phyloP scores from a whole-genome alignment of 2,113 vertebrate species.

The Pomatostomus ruficeps region DNA sequence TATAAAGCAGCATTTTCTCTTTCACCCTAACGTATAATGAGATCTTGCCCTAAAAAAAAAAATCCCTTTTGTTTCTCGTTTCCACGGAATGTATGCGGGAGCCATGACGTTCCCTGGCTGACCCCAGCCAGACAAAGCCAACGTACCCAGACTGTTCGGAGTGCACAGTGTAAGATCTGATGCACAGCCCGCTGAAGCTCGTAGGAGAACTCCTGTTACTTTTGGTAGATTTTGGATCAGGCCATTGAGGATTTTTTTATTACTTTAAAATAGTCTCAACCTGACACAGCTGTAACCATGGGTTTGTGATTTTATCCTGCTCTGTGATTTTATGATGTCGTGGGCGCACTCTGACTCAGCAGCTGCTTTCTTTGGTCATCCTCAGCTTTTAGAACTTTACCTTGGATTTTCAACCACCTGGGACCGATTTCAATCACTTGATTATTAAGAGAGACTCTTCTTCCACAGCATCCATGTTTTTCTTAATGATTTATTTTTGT shows the following conservation, averaged over 20 bases:
- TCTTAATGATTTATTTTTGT: not conserved
- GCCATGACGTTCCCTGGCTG: not conserved
- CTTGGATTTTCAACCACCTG: slow-evolving; percentile 31
- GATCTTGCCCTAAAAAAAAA: not conserved
- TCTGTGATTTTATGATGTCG: not conserved
- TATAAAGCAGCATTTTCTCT: slow-evolving; percentile 6
- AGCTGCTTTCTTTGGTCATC: slow-evolving; percentile 5
- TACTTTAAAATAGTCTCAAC: not conserved
- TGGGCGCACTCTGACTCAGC: not conserved
- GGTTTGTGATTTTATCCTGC: slow-evolving; percentile 2
- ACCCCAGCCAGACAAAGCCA: not conserved
- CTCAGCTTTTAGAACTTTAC: slow-evolving; percentile 15
- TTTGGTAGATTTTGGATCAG: slow-evolving; percentile 23
- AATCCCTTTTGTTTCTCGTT: not conserved
- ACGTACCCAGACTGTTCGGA: not conserved
- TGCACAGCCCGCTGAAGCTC: not conserved
- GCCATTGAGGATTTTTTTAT: not conserved
- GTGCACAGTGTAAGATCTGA: not conserved
- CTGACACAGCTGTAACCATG: not conserved
- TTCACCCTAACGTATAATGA: not conserved
- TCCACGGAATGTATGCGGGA: not conserved
- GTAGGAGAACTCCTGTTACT: not conserved
- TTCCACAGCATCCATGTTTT: slow-evolving; percentile 24
- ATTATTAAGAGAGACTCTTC: slow-evolving; percentile 27
- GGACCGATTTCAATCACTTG: slow-evolving; percentile 45